Conservation (phyloP, 2,113 vertebrate genomes). For the Calcarius ornatus region DNA sequence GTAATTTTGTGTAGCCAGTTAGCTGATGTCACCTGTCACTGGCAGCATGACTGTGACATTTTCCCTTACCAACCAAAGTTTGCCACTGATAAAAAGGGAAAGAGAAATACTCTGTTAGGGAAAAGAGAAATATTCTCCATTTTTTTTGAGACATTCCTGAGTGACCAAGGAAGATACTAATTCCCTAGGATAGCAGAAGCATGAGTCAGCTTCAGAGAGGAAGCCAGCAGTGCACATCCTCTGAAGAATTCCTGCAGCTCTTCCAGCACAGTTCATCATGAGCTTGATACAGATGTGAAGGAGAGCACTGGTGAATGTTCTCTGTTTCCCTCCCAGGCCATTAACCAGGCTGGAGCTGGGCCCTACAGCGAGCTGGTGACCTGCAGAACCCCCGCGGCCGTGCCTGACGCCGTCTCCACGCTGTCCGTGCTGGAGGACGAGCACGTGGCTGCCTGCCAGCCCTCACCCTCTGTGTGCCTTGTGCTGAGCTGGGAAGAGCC, state of each 20-base stretch:
- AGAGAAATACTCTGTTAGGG: background rate
- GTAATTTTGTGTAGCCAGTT: background rate
- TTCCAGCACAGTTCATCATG: background rate
- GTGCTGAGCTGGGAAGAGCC: conserved; percentile 93
- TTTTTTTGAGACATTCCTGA: background rate
- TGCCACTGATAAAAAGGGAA: background rate
- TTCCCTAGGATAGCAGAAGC: background rate
- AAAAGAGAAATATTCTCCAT: background rate
- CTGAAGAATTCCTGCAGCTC: background rate
- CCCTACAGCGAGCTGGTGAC: conserved; percentile 86
- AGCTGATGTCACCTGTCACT: background rate
- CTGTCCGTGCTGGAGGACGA: conserved; percentile 81
- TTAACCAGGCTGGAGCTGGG: conserved; percentile 90
- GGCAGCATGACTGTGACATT: background rate
- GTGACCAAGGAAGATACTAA: background rate
- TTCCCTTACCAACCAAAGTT: background rate
- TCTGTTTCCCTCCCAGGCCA: conserved; percentile 73
- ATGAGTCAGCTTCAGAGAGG: background rate
- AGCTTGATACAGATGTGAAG: background rate
- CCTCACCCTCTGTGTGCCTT: conserved; percentile 87
- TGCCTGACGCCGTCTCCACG: conserved; percentile 79
- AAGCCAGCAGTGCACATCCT: background rate
- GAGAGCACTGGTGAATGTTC: background rate
- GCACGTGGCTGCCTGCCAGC: conserved; percentile 57
- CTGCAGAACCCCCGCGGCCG: conserved; percentile 85